phyloP scores from a whole-genome alignment of 2,797 vertebrate species.

The Argyrosomus regius region DNA sequence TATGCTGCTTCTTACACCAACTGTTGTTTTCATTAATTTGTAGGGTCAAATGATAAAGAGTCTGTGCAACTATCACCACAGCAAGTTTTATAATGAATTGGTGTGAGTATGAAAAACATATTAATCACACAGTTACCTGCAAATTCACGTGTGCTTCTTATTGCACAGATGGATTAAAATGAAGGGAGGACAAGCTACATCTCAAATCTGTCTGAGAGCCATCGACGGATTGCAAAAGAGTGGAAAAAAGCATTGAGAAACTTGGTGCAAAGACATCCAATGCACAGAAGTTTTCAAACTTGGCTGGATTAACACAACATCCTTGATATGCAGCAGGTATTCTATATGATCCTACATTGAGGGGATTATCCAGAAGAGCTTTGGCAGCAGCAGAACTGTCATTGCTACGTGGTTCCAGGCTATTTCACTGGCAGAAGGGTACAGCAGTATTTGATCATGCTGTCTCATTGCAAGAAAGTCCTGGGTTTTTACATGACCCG shows the following conservation, averaged over 20 bases:
- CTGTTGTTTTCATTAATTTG: slow-evolving; percentile 55
- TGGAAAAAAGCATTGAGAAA: neutral
- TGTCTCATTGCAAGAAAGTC: neutral
- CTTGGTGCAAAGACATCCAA: neutral
- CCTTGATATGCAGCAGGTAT: slow-evolving; percentile 41
- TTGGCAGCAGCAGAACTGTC: slow-evolving; percentile 11
- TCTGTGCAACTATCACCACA: slow-evolving; percentile 16
- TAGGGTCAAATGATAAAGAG: slow-evolving; percentile 40
- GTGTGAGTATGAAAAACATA: slow-evolving; percentile 32
- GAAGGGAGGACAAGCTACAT: slow-evolving; percentile 23
- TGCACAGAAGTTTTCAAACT: slow-evolving; percentile 41
- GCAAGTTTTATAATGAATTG: slow-evolving; percentile 33
- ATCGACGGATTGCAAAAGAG: neutral
- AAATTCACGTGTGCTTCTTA: slow-evolving; percentile 1
- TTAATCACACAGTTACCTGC: slow-evolving; percentile 38
- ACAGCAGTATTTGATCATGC: slow-evolving; percentile 10
- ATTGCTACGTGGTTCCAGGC: slow-evolving; percentile 25
- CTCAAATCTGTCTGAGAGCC: slow-evolving; percentile 20
- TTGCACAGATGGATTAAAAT: slow-evolving; percentile 44
- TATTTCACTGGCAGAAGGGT: slow-evolving; percentile 19
- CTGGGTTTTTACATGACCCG: neutral
- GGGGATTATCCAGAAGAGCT: slow-evolving; percentile 38
- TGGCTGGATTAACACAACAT: slow-evolving; percentile 42
- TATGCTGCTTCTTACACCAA: slow-evolving; percentile 42
- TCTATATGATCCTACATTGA: slow-evolving; percentile 29